phyloP scores from a whole-genome alignment of 1,140 invertebrate species.

The Trichogramma pretiosum region DNA sequence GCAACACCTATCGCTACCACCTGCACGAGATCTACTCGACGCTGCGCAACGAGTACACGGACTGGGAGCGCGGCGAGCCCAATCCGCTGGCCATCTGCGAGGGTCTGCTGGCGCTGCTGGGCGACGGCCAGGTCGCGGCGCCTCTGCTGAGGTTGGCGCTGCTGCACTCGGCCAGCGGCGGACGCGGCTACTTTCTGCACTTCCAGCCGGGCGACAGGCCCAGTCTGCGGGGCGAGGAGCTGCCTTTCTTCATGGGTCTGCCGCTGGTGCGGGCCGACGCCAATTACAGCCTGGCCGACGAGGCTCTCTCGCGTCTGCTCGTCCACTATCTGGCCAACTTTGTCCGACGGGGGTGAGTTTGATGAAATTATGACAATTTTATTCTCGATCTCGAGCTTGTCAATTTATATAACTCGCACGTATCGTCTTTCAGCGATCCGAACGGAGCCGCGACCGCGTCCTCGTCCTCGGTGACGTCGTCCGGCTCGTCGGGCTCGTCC shows the following conservation, averaged over 20 bases:
- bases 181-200: constrained; percentile 77
- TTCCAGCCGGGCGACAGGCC: constrained; percentile 75
- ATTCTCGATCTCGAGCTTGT: too few species aligned
- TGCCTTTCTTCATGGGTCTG: constrained; percentile 87
- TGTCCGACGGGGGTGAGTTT: constrained; percentile 66
- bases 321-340: constrained; percentile 79
- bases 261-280: constrained; percentile 59
- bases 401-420: too few species aligned
- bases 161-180: constrained; percentile 66
- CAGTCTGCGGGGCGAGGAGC: constrained; percentile 83
- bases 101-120: constrained; percentile 55
- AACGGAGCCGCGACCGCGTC: constrained; percentile 44
- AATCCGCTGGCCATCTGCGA: constrained; percentile 57
- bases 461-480: constrained; percentile 21
- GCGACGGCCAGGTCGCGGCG: constrained; percentile 78
- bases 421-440: constrained; percentile 52
- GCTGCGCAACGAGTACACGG: constrained; percentile 85
- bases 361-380: too few species aligned
- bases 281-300: constrained; percentile 66
- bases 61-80: constrained; percentile 75
- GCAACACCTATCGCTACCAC: constrained; percentile 82
- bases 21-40: constrained; percentile 85
- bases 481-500: constrained; percentile 22
- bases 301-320: constrained; percentile 62
- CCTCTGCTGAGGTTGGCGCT: constrained; percentile 71